Base-by-base conservation (phyloP, 2,113 vertebrate genomes). In the Protobothrops flavoviridis region DNA sequence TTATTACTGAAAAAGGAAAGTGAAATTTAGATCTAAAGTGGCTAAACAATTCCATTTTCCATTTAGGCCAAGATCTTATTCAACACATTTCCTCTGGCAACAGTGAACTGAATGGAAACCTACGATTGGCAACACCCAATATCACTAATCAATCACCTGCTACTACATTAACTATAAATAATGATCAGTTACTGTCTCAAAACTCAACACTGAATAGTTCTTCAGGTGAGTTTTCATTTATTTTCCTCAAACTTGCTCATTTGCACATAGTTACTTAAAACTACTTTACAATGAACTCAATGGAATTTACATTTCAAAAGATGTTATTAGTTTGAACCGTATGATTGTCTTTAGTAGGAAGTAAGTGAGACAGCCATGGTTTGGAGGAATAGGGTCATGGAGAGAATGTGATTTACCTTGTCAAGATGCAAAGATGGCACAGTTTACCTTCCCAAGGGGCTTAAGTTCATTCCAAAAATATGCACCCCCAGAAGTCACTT, bases 151-250 rank as follows among this genome's bases (percentile, higher is more conserved):
- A 97, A 87, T 95, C 97, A 45, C 90, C 97, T 85, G 97, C 96
- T 43, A 97, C 98, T 91, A 98, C 98, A 1, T 95, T 98, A 94
- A 98, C 98, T 23, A 97, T 98, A 95, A 98, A 97, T 96, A 98
- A 97, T 0, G 98, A 98, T 91, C 99, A 99, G 52, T 98, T 99
- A 43, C 98, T 99, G 94, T 97, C 98, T 96, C 98, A 98, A 95
- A 97, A 97, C 85, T 89, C 97, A 55, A 92, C 98, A 15, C 52
- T 97, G 50, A 97, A 92, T 91, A 88, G 97, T 8, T 81, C 95
- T 95, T 91, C 97, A 97, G 97, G 97, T 97, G 95, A 1, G 81
- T 45, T 74, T 88, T 8, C 2, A 59, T 5, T 2, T 0, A 8
- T 94, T 93, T 87, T 91, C 87, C 26, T 88, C 90, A 55, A 90